Base-by-base conservation (phyloP, 2,888 invertebrate genomes). In the Aphodius granarius region DNA sequence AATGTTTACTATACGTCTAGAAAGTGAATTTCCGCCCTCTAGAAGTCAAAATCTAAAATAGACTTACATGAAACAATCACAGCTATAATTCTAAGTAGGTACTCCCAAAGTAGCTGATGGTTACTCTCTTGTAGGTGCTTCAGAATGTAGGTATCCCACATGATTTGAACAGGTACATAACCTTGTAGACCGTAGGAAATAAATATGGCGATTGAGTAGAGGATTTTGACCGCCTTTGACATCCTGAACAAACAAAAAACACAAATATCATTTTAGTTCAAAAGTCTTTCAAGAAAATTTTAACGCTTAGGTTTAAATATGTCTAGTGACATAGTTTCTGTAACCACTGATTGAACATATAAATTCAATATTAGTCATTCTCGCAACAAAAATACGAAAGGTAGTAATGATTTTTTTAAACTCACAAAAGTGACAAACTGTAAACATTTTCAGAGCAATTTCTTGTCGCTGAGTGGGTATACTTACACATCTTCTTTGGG, bases 121-220 rank as follows among this genome's bases (percentile, higher is more conserved):
- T 82, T 80, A 64, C 80, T 82, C 74, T 84, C 81, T 79, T 86
- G 83, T 62, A 88, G 77, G 73, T 81, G 80, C 75, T 87, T 86
- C 13, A 83, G 81, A 65, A 88, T 84, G 75, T 88, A 88, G 43
- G 86, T 87, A 66, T 86, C 86, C 94, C 94, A 95, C 19, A 96
- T 87, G 72, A 97, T 94, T 79, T 92, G 92, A 79, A 96, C 92
- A 0, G 96, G 96, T 1, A 97, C 97, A 86, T 95, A 97, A 81
- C 95, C 94, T 88, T 97, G 96, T 2, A 97, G 89, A 0, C 94
- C 95, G 84, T 95, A 96, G 0, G 95, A 93, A 74, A 96, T 91
- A 83, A 94, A 94, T 78, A 97, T 94, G 1, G 93, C 92, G 0
- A 92, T 77, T 0, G 92, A 91, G 78, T 93, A 91, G 80, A 92